Conservation (phyloP, 1,140 invertebrate species). For the fruit fly (Drosophila melanogaster) region Release_6_plus_ISO1_MT NT_033779.5:11322001-11322500, state of each 20-base stretch:
- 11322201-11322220: slow-evolving; percentile 60
- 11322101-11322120: slow-evolving; percentile 80
- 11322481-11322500: slow-evolving; percentile 33
- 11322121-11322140: slow-evolving; percentile 73
- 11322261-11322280: too few relatives aligned
- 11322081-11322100: slow-evolving; percentile 73
- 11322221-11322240: slow-evolving; percentile 28
- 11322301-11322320: too few relatives aligned
- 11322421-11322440: slow-evolving; percentile 15
- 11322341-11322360: not conserved
- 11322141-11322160: slow-evolving; percentile 33
- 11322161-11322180: slow-evolving; percentile 7
- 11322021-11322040: slow-evolving; percentile 23
- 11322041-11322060: slow-evolving; percentile 26
- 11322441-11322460: slow-evolving; percentile 21
- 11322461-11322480: slow-evolving; percentile 4
- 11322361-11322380: not conserved
- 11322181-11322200: slow-evolving; percentile 58
- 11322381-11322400: not conserved
- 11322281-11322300: too few relatives aligned
- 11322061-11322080: slow-evolving; percentile 6
- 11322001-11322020: slow-evolving; percentile 48
- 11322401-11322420: slow-evolving; percentile 18
- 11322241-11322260: slow-evolving; percentile 9
- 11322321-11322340: not conserved